phyloP scores from a whole-genome alignment of 2,113 vertebrate genomes.

The Forbesichthys papilliferus region DNA sequence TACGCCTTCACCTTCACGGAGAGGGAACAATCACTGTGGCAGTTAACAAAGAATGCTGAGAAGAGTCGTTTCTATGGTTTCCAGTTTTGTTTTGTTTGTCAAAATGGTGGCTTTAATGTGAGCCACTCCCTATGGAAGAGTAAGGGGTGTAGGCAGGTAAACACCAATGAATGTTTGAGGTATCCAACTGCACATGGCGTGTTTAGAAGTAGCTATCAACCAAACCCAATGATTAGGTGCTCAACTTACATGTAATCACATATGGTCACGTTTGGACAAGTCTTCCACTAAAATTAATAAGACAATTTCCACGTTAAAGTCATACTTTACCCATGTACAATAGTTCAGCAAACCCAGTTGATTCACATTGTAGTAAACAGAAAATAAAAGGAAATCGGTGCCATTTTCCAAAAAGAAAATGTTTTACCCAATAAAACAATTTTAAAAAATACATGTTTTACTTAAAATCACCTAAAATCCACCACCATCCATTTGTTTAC shows the following conservation, averaged over 20 bases:
- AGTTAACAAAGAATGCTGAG: background rate
- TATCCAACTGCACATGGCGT: slow-evolving; percentile 47
- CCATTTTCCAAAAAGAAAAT: slow-evolving; percentile 53
- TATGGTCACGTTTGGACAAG: slow-evolving; percentile 53
- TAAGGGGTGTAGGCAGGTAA: slow-evolving; percentile 56
- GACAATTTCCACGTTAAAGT: background rate
- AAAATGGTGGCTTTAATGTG: slow-evolving; percentile 53
- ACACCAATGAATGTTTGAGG: slow-evolving; percentile 62
- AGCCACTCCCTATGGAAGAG: slow-evolving; percentile 55
- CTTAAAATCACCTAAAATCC: background rate
- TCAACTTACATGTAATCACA: slow-evolving; percentile 38
- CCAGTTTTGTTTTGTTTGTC: slow-evolving; percentile 53
- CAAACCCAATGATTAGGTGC: slow-evolving; percentile 47
- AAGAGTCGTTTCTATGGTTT: slow-evolving; percentile 45
- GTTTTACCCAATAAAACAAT: slow-evolving; percentile 10
- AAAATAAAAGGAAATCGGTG: slow-evolving; percentile 12
- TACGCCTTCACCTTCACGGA: slow-evolving; percentile 12
- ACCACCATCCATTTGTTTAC: background rate
- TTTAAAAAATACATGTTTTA: slow-evolving; percentile 8
- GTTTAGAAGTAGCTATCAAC: slow-evolving; percentile 64
- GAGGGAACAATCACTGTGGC: background rate
- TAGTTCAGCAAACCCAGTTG: background rate
- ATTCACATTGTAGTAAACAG: slow-evolving; percentile 9
- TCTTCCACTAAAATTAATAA: background rate
- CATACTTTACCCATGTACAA: slow-evolving; percentile 5